Percentiles rank a stretch among this genome's conserved stretches.
phyloP scores from a whole-genome alignment of 2,888 invertebrate species.

The Camponotus fellah region DNA sequence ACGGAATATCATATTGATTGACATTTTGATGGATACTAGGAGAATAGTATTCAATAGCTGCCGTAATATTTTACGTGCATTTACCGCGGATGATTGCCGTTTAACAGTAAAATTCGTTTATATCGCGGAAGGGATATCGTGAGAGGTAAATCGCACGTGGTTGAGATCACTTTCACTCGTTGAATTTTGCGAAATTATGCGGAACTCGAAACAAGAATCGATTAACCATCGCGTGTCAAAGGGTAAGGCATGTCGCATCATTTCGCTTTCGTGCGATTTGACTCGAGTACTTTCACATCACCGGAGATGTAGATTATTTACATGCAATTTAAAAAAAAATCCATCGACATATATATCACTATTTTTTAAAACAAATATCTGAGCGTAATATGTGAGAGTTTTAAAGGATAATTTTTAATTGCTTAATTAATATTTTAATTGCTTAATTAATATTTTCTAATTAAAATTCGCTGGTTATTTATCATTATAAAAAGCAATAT shows the following conservation, averaged over 20 bases:
- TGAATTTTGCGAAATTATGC: slow-evolving; percentile 61
- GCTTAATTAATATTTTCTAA: neutral
- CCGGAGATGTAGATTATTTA: neutral
- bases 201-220: slow-evolving; percentile 37
- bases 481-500: neutral
- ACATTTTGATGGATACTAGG: neutral
- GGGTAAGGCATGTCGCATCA: slow-evolving; percentile 53
- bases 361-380: neutral
- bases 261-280: slow-evolving; percentile 61
- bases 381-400: neutral
- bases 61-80: slow-evolving; percentile 9
- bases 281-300: slow-evolving; percentile 23
- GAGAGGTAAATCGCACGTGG: slow-evolving; percentile 11
- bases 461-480: neutral
- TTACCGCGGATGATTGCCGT: neutral
- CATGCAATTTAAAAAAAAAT: neutral
- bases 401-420: neutral
- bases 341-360: neutral
- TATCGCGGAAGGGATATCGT: neutral
- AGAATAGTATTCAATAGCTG: neutral
- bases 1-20: neutral
- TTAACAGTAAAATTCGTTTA: slow-evolving; percentile 26
- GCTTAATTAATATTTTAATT: neutral
- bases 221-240: slow-evolving; percentile 32
- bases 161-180: slow-evolving; percentile 62